Evolutionary conservation across 2,113 vertebrate species (phyloP).

Genomic region (Rutilus rutilus): DNA sequence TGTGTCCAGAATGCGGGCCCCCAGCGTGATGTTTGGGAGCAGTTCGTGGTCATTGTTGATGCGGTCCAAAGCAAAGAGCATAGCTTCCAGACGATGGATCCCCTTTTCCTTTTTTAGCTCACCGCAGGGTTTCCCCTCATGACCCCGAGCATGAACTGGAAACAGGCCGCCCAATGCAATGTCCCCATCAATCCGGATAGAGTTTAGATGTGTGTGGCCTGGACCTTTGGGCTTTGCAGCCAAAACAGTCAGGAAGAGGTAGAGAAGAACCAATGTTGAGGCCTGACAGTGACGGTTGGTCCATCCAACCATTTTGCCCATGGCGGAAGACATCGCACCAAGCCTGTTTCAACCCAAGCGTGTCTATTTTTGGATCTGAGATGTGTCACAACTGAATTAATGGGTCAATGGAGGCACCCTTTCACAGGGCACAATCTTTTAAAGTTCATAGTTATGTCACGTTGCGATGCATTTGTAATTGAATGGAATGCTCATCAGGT

Average conservation of each 20-base stretch:
- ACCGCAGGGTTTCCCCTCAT: constrained; percentile 91
- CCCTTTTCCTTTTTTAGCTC: constrained; percentile 99
- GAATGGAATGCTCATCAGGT: constrained; percentile 23
- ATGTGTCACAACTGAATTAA: constrained; percentile 15
- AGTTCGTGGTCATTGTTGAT: constrained; percentile 97
- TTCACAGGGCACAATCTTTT: constrained; percentile 23
- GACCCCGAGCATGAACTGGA: constrained; percentile 91
- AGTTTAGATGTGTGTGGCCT: constrained; percentile 93
- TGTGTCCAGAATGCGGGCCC: constrained; percentile 94
- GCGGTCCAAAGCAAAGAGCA: constrained; percentile 96
- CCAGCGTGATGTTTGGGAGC: constrained; percentile 96
- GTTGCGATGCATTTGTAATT: constrained; percentile 7
- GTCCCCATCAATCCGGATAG: constrained; percentile 96
- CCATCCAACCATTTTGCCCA: constrained; percentile 48
- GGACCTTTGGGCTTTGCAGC: constrained; percentile 88
- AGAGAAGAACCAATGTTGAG: constrained; percentile 66
- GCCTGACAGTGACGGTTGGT: constrained; percentile 43
- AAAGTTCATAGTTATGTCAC: constrained; percentile 49
- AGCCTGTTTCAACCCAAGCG: constrained; percentile 12
- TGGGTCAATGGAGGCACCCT: constrained; percentile 27
- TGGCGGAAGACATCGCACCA: constrained; percentile 67
- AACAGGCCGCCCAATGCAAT: constrained; percentile 96
- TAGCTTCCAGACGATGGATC: constrained; percentile 95
- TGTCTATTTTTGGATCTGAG: constrained; percentile 25
- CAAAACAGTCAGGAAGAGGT: constrained; percentile 74